Evolutionary conservation across 2,888 invertebrate genomes (phyloP).

Genomic region (Creontiades dilutus): DNA sequence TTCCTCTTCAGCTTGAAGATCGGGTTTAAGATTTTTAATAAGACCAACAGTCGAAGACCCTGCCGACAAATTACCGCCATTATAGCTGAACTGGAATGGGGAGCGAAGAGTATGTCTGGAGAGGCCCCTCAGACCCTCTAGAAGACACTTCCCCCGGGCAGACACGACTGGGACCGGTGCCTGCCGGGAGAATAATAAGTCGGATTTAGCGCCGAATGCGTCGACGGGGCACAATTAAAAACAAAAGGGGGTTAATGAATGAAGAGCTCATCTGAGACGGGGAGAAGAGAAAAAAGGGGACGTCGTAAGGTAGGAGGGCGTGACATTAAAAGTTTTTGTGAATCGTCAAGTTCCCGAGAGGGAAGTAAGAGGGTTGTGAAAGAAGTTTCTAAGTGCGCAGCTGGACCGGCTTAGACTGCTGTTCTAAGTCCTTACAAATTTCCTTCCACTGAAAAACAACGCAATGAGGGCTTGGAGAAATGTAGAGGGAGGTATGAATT

Average conservation of each 20-base stretch:
- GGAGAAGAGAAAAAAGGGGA: not conserved
- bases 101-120: not conserved
- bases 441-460: not conserved
- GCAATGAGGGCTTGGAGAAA: not conserved
- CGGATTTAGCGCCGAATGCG: slow-evolving; percentile 30
- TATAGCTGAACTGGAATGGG: not conserved
- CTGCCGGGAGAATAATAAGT: slow-evolving; percentile 30
- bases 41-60: not conserved
- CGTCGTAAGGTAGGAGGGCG: not conserved
- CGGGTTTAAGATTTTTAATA: not conserved
- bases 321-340: slow-evolving; percentile 21
- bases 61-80: not conserved
- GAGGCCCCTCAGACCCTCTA: not conserved
- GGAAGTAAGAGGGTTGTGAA: not conserved
- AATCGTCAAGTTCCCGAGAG: slow-evolving; percentile 2
- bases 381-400: slow-evolving; percentile 31
- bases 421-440: slow-evolving; percentile 11
- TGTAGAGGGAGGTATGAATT: not conserved
- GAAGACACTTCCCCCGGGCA: not conserved
- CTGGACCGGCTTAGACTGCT: slow-evolving; percentile 19
- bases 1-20: too few relatives aligned
- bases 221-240: slow-evolving; percentile 7
- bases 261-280: not conserved
- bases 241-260: slow-evolving; percentile 31
- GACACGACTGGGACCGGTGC: not conserved